Evolutionary conservation across 2,888 invertebrate genomes (phyloP), one percentile per base, ranked within the genome.

Genomic region (Abrostola tripartita): DNA sequence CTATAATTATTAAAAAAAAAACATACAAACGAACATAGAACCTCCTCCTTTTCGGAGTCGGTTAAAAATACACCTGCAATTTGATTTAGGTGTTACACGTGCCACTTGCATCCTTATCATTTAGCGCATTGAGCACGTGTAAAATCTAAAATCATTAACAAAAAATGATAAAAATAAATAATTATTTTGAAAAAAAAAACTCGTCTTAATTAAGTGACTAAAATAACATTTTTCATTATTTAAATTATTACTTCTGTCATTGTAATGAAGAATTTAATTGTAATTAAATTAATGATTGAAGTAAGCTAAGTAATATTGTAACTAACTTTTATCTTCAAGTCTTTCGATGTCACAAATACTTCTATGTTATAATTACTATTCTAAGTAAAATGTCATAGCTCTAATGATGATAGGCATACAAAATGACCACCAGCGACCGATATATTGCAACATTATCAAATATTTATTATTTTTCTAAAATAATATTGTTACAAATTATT

Each of bases 201-300:
- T 24, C n/a, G 14, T 56, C 7, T 41, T 49, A 60, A 47, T 49
- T 56, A 65, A 36, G 14, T 65, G 61, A 47, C 63, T 59, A 53
- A 64, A 71, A 64, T 47, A 53, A 65, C 37, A 65, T 50, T 65
- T 68, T 52, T 14, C 49, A 55, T 9, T 37, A 12, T n/a, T 24
- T 42, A 50, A 53, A 56, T 58, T n/a, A 59, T 65, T 82, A 81
- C 87, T 90, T 91, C 86, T 74, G 66, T 87, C 89, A 87, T 92
- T 87, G 64, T 74, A 78, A 92, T 91, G 71, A 70, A 91, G 84
- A 92, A 90, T 92, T 92, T 92, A 90, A 92, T 89, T 60, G 41
- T 65, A 77, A 86, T 92, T 91, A 91, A 92, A 92, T 92, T 92
- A 83, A 89, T 89, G 88, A 81, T 81, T 74, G 87, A 86, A 88